Evolutionary conservation across 1,140 invertebrate species (phyloP), one percentile per base, ranked within the genome.

Genomic region (Cyclargus thomasi): DNA sequence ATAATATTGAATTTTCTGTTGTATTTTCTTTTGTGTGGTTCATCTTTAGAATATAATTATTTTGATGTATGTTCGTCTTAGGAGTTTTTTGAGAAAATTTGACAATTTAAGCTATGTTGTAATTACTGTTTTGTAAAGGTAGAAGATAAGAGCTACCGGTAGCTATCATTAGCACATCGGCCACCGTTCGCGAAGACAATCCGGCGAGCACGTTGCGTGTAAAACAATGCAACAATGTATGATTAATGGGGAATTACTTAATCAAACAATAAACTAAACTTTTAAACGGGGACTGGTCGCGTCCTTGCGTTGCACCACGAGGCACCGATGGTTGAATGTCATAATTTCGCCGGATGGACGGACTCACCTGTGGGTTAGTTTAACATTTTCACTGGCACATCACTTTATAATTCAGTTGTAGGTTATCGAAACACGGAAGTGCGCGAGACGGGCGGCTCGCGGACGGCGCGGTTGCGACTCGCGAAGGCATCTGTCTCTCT

Each of bases 241-340:
- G 68, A 39, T 69, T 73, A 70, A 68, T 73, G 74, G 69, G 68
- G 69, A 76, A 75, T 69, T 69, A 73, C 67, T 63, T 69, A 67
- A 69, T 67, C 69, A 70, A 71, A 69, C 70, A 73, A 59, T 59
- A 59, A 59, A 72, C 47, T 68, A 47, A 69, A 70, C 47, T 68
- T 68, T 72, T 73, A 74, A 66, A 70, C 68, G 68, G 70, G 69
- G 68, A 35, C 70, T 70, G 69, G 35, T 63, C 63, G 70, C 80
- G 86, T 87, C 86, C 85, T 89, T 89, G 85, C 86, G 69, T 89
- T 89, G n/a, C 86, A 87, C 86, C 76, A 81, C 75, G 74, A 29
- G 29, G 29, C 29, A 29, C 29, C 8, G 74, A 77, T 83, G 80
- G 84, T 84, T 82, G 73, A 79, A 75, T 78, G 78, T 72, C 72